Evolutionary conservation across 2,888 invertebrate species (phyloP).

Genomic region (Eupithecia abbreviata): DNA sequence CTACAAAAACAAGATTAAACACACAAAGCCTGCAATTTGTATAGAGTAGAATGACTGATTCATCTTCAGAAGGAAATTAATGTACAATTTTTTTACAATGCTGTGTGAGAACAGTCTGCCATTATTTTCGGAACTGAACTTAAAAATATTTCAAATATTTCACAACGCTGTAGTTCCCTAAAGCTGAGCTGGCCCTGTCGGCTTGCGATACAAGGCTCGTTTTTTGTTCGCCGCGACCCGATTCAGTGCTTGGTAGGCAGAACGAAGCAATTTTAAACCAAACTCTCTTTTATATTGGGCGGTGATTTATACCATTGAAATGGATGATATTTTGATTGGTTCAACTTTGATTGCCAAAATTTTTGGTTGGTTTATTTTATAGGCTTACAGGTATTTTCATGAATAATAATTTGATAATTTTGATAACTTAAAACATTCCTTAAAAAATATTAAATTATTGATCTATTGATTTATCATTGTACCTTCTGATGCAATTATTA

Average conservation of each 20-base stretch:
- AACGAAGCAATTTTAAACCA: slow-evolving; percentile 59
- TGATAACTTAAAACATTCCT: too few relatives aligned
- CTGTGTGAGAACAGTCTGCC: too few relatives aligned
- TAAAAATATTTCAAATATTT: neutral
- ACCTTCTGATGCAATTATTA: too few relatives aligned
- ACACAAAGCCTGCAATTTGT: too few relatives aligned
- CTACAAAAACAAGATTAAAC: too few relatives aligned
- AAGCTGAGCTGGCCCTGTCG: slow-evolving; percentile 53
- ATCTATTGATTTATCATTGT: too few relatives aligned
- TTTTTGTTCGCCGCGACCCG: slow-evolving; percentile 48
- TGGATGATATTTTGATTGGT: slow-evolving; percentile 43
- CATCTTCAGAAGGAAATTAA: too few relatives aligned
- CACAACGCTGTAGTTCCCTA: slow-evolving; percentile 9
- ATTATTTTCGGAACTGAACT: neutral
- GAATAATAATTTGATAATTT: neutral
- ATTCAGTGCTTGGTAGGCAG: slow-evolving; percentile 55
- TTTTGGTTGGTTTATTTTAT: slow-evolving; percentile 23
- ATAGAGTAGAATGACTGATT: neutral
- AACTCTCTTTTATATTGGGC: slow-evolving; percentile 51
- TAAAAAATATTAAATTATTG: too few relatives aligned
- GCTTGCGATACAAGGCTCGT: slow-evolving; percentile 59
- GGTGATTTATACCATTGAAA: slow-evolving; percentile 51
- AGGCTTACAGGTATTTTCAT: neutral
- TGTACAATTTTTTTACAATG: too few relatives aligned
- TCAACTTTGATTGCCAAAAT: slow-evolving; percentile 34